Evolutionary conservation across 2,888 invertebrate species (phyloP).

Genomic region (Eupithecia centaureata): DNA sequence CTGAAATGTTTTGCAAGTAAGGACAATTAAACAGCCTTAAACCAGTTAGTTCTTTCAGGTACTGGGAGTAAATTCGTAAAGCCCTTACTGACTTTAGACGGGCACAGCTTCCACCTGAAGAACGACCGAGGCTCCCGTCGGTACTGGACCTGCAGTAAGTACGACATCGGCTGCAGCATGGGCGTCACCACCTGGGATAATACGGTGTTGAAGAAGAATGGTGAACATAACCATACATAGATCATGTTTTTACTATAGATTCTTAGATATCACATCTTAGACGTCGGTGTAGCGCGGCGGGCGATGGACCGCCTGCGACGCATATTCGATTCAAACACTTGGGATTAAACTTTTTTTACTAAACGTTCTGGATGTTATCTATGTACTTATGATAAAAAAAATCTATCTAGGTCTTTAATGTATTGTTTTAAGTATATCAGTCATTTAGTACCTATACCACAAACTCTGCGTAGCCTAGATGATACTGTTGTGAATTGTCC

Average conservation of each 20-base stretch:
- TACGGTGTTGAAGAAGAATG: not conserved
- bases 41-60: not conserved
- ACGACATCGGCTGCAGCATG: slow-evolving; percentile 4
- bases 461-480: too few relatives aligned
- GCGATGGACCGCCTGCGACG: too few relatives aligned
- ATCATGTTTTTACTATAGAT: not conserved
- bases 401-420: too few relatives aligned
- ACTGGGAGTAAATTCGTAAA: not conserved
- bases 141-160: slow-evolving; percentile 1
- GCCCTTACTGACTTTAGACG: not conserved
- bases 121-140: not conserved
- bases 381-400: too few relatives aligned
- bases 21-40: not conserved
- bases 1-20: too few relatives aligned
- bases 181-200: not conserved
- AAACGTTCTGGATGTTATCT: too few relatives aligned
- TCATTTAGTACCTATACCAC: too few relatives aligned
- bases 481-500: too few relatives aligned
- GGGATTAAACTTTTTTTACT: too few relatives aligned
- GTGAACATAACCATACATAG: not conserved
- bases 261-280: not conserved
- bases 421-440: too few relatives aligned
- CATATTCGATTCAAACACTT: too few relatives aligned
- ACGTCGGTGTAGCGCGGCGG: too few relatives aligned
- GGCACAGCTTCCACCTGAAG: not conserved